phyloP scores from a whole-genome alignment of 1,140 invertebrate species.

The Ceratina calcarata region DNA sequence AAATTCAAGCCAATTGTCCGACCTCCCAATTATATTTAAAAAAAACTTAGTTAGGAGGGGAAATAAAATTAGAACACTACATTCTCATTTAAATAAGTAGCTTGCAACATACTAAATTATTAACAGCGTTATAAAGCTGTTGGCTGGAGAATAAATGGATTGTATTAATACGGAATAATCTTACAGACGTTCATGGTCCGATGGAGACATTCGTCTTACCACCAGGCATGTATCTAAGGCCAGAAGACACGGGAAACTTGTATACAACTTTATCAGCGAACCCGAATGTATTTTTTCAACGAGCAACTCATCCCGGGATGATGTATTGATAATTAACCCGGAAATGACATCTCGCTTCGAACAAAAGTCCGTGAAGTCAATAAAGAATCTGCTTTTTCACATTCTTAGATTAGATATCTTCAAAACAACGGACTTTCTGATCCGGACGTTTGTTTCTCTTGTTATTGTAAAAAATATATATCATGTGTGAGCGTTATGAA shows the following conservation, averaged over 20 bases:
- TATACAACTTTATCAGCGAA: conserved; percentile 91
- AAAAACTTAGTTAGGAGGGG: not conserved
- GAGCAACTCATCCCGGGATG: conserved; percentile 90
- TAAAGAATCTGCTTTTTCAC: conserved; percentile 15
- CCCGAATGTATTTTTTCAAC: conserved; percentile 92
- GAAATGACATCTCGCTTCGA: not conserved
- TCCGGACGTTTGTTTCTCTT: conserved; percentile 26
- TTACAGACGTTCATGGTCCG: conserved; percentile 74
- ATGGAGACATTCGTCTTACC: conserved; percentile 78
- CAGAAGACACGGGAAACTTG: conserved; percentile 87
- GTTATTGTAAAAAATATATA: conserved; percentile 49
- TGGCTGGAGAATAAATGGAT: no score
- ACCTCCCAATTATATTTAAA: not conserved
- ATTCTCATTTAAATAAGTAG: not conserved
- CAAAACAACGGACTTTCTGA: conserved; percentile 12
- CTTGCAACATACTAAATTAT: not conserved
- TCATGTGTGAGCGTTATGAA: not conserved
- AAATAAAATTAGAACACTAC: no score
- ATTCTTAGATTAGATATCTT: conserved; percentile 43
- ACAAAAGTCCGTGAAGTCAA: not conserved
- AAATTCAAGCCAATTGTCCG: not conserved
- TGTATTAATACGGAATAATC: not conserved
- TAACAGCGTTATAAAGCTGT: no score
- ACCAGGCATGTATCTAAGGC: conserved; percentile 86
- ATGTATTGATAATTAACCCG: conserved; percentile 84